A percentile compares a stretch with the other conserved stretches of the same genome.
phyloP scores from a whole-genome alignment of 2,888 invertebrate genomes.

The Zootermopsis nevadensis region DNA sequence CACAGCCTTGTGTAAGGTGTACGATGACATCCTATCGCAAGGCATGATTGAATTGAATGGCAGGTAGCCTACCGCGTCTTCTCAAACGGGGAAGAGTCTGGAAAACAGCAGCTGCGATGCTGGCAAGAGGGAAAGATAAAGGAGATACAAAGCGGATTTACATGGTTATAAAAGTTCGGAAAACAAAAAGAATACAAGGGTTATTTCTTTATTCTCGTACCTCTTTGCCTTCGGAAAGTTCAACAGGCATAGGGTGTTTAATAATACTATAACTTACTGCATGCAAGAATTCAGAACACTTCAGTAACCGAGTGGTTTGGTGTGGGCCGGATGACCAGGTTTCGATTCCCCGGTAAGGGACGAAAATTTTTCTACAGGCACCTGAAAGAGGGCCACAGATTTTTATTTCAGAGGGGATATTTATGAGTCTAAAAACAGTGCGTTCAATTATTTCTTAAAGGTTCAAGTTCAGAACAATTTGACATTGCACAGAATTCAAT shows the following conservation, averaged over 20 bases:
- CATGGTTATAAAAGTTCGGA: slow-evolving; percentile 17
- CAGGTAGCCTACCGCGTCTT: neutral
- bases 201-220: neutral
- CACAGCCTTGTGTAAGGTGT: neutral
- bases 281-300: too few relatives aligned
- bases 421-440: too few relatives aligned
- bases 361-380: too few relatives aligned
- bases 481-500: too few relatives aligned
- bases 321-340: too few relatives aligned
- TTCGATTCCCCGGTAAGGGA: too few relatives aligned
- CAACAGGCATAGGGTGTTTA: neutral
- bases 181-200: slow-evolving; percentile 22
- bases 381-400: too few relatives aligned
- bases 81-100: neutral
- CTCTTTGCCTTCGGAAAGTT: neutral
- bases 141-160: slow-evolving; percentile 24
- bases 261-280: too few relatives aligned
- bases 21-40: neutral
- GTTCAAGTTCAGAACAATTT: too few relatives aligned
- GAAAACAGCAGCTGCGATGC: slow-evolving; percentile 19
- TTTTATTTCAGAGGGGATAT: too few relatives aligned
- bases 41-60: neutral
- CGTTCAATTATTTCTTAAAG: too few relatives aligned
- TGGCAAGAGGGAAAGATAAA: neutral
- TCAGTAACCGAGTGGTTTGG: too few relatives aligned